These are phyloP conservation scores for Diogma glabrata DNA, from an alignment of 2,888 invertebrate genomes.

Conservation along the genomic window DNA sequence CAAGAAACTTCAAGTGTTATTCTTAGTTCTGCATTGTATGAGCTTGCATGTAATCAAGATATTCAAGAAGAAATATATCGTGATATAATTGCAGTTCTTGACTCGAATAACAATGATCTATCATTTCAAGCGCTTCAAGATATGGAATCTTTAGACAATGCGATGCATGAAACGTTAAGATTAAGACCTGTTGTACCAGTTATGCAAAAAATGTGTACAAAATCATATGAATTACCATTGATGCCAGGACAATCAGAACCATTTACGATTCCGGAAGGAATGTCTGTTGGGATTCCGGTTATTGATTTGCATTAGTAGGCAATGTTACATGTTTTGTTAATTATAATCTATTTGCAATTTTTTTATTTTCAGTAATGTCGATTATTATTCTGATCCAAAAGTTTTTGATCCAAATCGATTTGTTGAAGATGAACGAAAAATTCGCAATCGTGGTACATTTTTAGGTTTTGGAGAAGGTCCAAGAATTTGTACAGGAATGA, in stretches of 20 bases:
- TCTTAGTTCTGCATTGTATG: constrained; percentile 42
- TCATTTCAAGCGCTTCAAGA: constrained; percentile 44
- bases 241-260: constrained; percentile 7
- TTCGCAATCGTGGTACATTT: constrained; percentile 23
- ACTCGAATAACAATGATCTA: constrained; percentile 36
- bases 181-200: constrained; percentile 21
- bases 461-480: constrained; percentile 29
- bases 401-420: constrained; percentile 35
- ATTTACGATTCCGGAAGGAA: constrained; percentile 25
- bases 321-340: no score
- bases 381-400: constrained; percentile 32
- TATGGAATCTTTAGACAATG: constrained; percentile 45
- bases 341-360: no score
- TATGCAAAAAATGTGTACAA: constrained; percentile 17
- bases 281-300: constrained; percentile 27
- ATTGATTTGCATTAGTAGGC: constrained; percentile 26
- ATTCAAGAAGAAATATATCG: constrained; percentile 39
- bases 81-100: constrained; percentile 38
- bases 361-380: constrained; percentile 27
- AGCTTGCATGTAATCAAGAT: constrained; percentile 40
- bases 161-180: constrained; percentile 30
- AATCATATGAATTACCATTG: constrained; percentile 11
- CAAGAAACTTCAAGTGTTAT: constrained; percentile 48
- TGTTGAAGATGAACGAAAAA: constrained; percentile 25
- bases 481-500: constrained; percentile 23